phyloP scores from a whole-genome alignment of 1,140 invertebrate species.

The Nasonia giraulti region DNA sequence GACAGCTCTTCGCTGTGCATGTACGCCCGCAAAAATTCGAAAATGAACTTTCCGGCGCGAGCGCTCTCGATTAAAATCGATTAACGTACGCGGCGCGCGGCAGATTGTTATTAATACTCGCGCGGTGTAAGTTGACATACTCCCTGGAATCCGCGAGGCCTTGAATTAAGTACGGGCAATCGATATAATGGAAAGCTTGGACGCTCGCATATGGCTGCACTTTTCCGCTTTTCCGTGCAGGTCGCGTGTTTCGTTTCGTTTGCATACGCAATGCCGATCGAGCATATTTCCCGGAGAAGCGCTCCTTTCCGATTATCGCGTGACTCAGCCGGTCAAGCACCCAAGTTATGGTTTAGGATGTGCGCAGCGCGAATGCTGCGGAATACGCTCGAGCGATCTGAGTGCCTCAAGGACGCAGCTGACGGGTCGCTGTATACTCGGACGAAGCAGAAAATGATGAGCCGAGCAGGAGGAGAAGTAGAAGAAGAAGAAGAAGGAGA shows the following conservation, averaged over 20 bases:
- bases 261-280: background rate
- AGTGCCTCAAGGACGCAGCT: slow-evolving; percentile 11
- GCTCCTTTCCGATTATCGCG: background rate
- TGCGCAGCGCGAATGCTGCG: background rate
- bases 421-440: background rate
- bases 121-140: background rate
- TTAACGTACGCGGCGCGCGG: background rate
- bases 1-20: too few species aligned
- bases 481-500: background rate
- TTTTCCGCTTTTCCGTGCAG: background rate
- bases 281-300: background rate
- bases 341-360: background rate
- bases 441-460: background rate
- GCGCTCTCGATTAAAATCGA: background rate
- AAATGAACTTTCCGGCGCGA: too few species aligned
- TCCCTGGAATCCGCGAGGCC: background rate
- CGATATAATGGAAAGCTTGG: background rate
- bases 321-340: too few species aligned
- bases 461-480: background rate
- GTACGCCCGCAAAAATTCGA: too few species aligned
- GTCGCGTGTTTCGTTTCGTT: background rate
- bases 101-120: background rate
- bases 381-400: too few species aligned
- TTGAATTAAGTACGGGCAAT: background rate
- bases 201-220: background rate